Base-by-base conservation (phyloP, 2,888 invertebrate genomes). In the Nebria brevicollis region DNA sequence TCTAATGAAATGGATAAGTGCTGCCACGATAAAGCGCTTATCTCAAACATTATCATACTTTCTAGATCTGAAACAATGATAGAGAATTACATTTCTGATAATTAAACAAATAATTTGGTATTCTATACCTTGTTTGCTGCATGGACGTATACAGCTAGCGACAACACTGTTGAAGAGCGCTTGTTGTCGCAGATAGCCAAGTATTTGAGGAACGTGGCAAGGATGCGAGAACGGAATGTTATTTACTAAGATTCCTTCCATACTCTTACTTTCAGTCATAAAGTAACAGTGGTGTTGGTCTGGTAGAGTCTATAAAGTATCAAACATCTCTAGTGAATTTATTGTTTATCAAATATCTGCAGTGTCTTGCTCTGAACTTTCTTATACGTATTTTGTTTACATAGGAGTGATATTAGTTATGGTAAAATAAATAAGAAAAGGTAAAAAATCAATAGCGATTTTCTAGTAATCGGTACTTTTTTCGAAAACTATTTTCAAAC, bases 251-350 rank as follows among this genome's bases (percentile, higher is more conserved):
- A 95, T 93, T 6, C 96, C 97, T 83, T 94, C 93, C 89, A 96
- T 90, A 42, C 92, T 92, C 83, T 93, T 93, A 83, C 94, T 94
- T 87, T 96, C 96, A 41, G 97, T 97, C 90, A 98, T 92, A 89
- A 96, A 97, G 89, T 97, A 98, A 87, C 97, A 97, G 87, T 98
- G 98, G 82, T 94, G 94, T 88, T 98, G 98, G 87, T 97, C 98
- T 0, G 98, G 97, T 73, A 98, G 90, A 81, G 94, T 95, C 96
- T 96, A 89, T 15, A 89, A 89, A 26, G 84, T 84, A 83, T 72
- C 82, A 20, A 15, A 70, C 25, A 70, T 26, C 54, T 54, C 54
- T 54, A 54, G 13, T 13, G 4, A 75, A 11, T 15, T 43, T 7
- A 20, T 20, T 25, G n/a, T 15, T 43, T 7, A 20, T 15, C 54